These are phyloP conservation scores for Coelopa frigida DNA, from an alignment of 1,140 invertebrate species.

Conservation along the genomic window DNA sequence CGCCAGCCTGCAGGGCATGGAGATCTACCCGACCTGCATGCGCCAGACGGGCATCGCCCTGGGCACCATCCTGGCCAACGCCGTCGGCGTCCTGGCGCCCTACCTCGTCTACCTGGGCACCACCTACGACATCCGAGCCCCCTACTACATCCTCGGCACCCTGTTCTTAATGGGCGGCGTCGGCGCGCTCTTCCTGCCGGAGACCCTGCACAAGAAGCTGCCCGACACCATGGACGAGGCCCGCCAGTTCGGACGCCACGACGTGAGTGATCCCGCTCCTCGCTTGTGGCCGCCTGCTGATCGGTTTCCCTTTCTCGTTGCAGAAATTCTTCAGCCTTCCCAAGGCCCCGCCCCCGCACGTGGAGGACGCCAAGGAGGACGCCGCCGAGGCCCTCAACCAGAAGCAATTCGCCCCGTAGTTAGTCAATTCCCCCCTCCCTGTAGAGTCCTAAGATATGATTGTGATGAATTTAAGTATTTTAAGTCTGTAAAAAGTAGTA, in stretches of 20 bases:
- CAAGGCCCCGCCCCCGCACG: slow-evolving; percentile 21
- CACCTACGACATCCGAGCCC: slow-evolving; percentile 42
- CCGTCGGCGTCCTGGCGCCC: slow-evolving; percentile 56
- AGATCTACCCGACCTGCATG: slow-evolving; percentile 62
- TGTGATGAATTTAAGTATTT: too few species aligned
- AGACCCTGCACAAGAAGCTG: slow-evolving; percentile 60
- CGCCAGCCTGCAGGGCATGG: slow-evolving; percentile 55
- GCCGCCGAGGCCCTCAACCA: slow-evolving; percentile 13
- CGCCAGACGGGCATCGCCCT: slow-evolving; percentile 58
- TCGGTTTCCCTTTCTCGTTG: slow-evolving; percentile 27
- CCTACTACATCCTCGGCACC: slow-evolving; percentile 52
- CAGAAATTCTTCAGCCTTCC: slow-evolving; percentile 45
- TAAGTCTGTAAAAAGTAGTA: too few species aligned
- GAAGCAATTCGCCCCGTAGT: slow-evolving; percentile 9
- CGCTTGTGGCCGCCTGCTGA: neutral
- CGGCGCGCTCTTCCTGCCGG: slow-evolving; percentile 57
- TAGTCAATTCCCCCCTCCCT: too few species aligned
- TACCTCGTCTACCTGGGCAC: slow-evolving; percentile 62
- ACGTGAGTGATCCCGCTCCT: slow-evolving; percentile 35
- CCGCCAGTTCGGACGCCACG: slow-evolving; percentile 57
- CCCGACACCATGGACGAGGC: slow-evolving; percentile 66
- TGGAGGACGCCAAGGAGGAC: neutral
- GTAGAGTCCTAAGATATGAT: too few species aligned
- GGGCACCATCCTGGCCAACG: slow-evolving; percentile 53
- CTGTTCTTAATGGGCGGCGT: slow-evolving; percentile 52